Evolutionary conservation across 53 echinoderm and acorn worm species (phyloP), one percentile per base, ranked within the genome.

Genomic region (Pentamera pediparva): DNA sequence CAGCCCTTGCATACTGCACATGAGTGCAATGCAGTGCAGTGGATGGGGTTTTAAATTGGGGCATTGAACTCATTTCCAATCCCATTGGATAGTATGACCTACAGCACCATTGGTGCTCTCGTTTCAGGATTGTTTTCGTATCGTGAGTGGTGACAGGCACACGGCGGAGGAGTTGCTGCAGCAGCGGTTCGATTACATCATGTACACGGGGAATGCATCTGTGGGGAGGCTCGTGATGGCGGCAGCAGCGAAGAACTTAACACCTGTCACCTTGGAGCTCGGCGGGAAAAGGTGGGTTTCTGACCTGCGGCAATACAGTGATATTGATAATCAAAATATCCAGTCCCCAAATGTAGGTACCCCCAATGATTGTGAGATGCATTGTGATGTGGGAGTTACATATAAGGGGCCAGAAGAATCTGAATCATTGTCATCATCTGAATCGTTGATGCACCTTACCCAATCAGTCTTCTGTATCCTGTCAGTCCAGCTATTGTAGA

Each of bases 191-290:
- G 94, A 94, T 37, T 63, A 94, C 77, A 94, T 94, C 29, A 11
- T 94, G 35, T 94, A 94, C 74, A 94, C 94, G 6, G 94, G 94
- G 8, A 87, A 74, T 39, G 48, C 57, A 2, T 56, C 20, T 4
- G 85, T 94, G 1, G 94, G 82, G 4, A 81, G 70, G 61, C 75
- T 89, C 26, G 79, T 94, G 56, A 94, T 94, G 94, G 65, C 52
- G 17, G 89, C 94, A 13, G 94, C 94, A 0, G 84, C 90, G 17
- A 90, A 90, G 48, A 71, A 94, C 64, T 62, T 94, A 15, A 94
- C 94, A 2, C 94, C 89, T 11, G 87, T 94, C n/a, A 90, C 90
- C 19, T 79, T 94, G 25, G 94, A 94, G 59, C 85, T 94, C 6
- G 94, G 94, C 43, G 94, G 94, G 24, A 94, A 94, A 65, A 94